Conservation (phyloP, 2,113 vertebrate genomes). For the Forbesichthys agassizii region DNA sequence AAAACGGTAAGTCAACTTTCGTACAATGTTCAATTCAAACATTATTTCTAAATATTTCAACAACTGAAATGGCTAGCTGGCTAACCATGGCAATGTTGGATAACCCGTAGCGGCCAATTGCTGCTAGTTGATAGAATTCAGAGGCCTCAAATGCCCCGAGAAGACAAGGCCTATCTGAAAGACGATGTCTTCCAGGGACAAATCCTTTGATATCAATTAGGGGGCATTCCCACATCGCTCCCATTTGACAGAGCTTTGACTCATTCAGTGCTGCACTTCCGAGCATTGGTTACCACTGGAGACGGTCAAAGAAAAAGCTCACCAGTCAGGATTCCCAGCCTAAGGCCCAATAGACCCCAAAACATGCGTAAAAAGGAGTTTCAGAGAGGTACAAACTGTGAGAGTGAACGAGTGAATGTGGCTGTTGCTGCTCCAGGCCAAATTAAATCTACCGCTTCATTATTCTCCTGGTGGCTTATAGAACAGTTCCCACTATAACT, state of each 20-base stretch:
- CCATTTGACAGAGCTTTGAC: conserved; percentile 33
- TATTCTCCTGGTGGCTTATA: conserved; percentile 35
- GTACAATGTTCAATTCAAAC: background rate
- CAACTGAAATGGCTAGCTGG: conserved; percentile 10
- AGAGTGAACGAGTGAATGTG: conserved; percentile 8
- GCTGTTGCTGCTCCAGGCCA: conserved; percentile 23
- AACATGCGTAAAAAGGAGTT: background rate
- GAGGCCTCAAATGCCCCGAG: conserved; percentile 22
- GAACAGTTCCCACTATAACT: conserved; percentile 53
- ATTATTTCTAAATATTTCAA: conserved; percentile 23
- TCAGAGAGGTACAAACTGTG: background rate
- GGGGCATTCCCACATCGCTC: conserved; percentile 32
- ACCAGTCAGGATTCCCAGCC: conserved; percentile 15
- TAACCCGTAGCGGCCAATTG: conserved; percentile 13
- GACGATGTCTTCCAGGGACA: conserved; percentile 25
- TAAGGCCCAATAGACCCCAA: conserved; percentile 18
- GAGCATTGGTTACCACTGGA: conserved; percentile 28
- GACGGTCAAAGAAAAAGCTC: conserved; percentile 34
- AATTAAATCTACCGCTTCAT: conserved; percentile 26
- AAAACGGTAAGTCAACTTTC: too few relatives aligned
- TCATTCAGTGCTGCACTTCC: conserved; percentile 31
- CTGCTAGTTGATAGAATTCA: conserved; percentile 9
- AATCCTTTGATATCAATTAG: conserved; percentile 46
- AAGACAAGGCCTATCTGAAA: conserved; percentile 38
- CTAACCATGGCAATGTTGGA: conserved; percentile 10